Percentiles rank a stretch among this genome's conserved stretches.
Conservation (phyloP, 2,113 vertebrate genomes). For the Willisornis vidua region DNA sequence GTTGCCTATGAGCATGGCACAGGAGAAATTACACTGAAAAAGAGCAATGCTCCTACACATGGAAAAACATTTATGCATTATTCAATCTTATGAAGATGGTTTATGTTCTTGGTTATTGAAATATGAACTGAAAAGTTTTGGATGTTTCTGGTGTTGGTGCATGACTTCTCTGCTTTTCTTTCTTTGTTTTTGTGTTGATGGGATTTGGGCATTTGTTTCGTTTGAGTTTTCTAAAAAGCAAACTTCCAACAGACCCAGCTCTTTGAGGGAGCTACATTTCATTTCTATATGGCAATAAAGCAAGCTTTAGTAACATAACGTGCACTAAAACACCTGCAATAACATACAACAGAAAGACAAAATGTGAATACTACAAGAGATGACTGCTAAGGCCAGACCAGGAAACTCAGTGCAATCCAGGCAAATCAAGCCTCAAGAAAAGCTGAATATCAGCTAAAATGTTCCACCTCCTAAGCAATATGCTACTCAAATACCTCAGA, state of each 20-base stretch:
- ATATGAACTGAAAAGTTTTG: neutral
- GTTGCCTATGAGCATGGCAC: neutral
- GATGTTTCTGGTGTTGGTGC: neutral
- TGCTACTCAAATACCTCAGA: neutral
- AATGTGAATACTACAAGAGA: neutral
- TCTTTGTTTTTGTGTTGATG: neutral
- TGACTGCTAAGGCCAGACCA: neutral
- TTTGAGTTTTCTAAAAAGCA: neutral
- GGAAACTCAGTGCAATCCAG: neutral
- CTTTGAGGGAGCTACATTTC: neutral
- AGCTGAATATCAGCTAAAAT: neutral
- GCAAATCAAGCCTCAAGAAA: neutral
- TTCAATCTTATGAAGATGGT: neutral
- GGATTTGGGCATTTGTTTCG: neutral
- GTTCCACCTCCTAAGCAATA: neutral
- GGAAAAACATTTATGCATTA: neutral
- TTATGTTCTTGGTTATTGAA: neutral
- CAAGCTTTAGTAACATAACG: neutral
- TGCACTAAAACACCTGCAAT: neutral
- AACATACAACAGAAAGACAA: neutral
- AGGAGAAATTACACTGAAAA: neutral
- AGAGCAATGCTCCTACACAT: neutral
- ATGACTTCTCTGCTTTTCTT: neutral
- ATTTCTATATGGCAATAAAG: neutral
- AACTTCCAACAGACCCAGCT: neutral